A percentile compares a stretch with the other conserved stretches of the same genome.
These are phyloP conservation scores for Coregonus suidteri DNA, from an alignment of 2,797 vertebrate species.

Conservation along the genomic window DNA sequence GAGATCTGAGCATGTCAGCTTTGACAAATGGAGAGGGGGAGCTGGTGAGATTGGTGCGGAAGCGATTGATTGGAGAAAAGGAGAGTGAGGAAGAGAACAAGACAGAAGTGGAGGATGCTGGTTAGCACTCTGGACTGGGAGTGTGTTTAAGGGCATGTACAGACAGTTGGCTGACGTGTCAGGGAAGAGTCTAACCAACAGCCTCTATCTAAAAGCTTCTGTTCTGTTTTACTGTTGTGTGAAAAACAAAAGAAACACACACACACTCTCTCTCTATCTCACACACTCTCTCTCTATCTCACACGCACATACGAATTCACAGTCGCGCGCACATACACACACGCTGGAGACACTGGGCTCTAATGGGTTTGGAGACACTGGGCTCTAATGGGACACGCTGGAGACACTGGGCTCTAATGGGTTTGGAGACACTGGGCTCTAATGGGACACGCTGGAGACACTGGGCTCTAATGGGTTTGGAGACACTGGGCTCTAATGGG, in stretches of 20 bases:
- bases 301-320: background rate
- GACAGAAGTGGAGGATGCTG: constrained; percentile 42
- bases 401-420: background rate
- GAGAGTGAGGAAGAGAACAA: constrained; percentile 41
- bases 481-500: background rate
- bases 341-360: background rate
- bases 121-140: constrained; percentile 31
- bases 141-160: constrained; percentile 7
- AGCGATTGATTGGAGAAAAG: constrained; percentile 57
- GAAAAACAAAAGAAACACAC: constrained; percentile 1
- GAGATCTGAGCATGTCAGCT: constrained; percentile 17
- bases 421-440: background rate
- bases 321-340: constrained; percentile 4
- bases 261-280: background rate
- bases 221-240: constrained; percentile 38
- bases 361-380: background rate
- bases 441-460: too few species aligned
- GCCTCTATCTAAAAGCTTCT: constrained; percentile 29
- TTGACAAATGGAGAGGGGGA: constrained; percentile 40
- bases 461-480: background rate
- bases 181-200: background rate
- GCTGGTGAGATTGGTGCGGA: constrained; percentile 45
- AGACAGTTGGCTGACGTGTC: constrained; percentile 2
- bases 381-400: too few species aligned
- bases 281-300: background rate